A percentile compares a stretch with the other conserved stretches of the same genome.
Evolutionary conservation across 2,888 invertebrate genomes (phyloP).

Genomic region (Xestobium rufovillosum): DNA sequence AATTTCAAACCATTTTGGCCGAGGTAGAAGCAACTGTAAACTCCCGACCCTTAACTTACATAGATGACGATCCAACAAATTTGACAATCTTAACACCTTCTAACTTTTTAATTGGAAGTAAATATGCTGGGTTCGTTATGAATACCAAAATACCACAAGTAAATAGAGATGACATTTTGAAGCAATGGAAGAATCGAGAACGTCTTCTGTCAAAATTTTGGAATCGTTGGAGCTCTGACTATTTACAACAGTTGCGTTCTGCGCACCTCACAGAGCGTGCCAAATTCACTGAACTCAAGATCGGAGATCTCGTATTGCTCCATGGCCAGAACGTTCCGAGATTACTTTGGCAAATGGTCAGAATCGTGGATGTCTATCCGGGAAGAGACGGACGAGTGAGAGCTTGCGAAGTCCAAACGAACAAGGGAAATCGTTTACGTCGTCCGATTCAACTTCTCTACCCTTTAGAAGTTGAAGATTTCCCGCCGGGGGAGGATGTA

Average conservation of each 20-base stretch:
- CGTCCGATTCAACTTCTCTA: conserved; percentile 11
- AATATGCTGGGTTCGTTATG: neutral
- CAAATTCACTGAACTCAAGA: neutral
- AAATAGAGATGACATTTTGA: conserved; percentile 4
- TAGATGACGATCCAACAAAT: conserved; percentile 3
- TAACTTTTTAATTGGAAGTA: conserved; percentile 5
- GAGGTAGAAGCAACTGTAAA: conserved; percentile 8
- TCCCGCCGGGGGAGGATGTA: too few species aligned
- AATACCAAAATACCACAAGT: too few species aligned
- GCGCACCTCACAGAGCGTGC: neutral
- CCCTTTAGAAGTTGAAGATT: conserved; percentile 13
- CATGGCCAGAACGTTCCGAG: conserved; percentile 1
- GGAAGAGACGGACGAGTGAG: conserved; percentile 4
- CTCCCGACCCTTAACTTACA: conserved; percentile 10
- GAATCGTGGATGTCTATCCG: neutral
- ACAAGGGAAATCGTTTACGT: conserved; percentile 13
- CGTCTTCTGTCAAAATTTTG: conserved; percentile 3
- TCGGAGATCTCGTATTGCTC: neutral
- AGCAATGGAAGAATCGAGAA: conserved; percentile 3
- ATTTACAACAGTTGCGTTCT: conserved; percentile 8
- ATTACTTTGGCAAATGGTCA: neutral
- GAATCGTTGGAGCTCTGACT: conserved; percentile 6
- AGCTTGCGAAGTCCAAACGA: conserved; percentile 11
- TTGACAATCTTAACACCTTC: conserved; percentile 4
- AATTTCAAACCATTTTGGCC: conserved; percentile 7